Evolutionary conservation across 2,888 invertebrate genomes (phyloP).

Genomic region (Acronicta aceris): DNA sequence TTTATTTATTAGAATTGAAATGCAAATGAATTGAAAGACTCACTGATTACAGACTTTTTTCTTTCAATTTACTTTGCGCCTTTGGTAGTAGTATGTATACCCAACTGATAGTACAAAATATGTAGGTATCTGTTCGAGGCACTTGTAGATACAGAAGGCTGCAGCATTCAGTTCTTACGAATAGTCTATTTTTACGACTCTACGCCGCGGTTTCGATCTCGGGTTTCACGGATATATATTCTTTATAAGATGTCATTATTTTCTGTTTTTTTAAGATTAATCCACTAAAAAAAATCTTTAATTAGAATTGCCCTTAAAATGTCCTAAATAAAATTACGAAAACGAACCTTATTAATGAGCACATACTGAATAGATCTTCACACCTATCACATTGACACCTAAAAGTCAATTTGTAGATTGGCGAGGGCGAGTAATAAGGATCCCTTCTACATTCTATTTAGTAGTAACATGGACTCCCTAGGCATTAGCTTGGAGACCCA

Average conservation of each 20-base stretch:
- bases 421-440: conserved; percentile 52
- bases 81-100: not conserved
- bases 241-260: too few species aligned
- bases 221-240: too few species aligned
- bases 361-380: not conserved
- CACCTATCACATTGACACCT: too few species aligned
- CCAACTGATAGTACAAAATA: not conserved
- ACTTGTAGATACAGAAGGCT: not conserved
- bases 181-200: too few species aligned
- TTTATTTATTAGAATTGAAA: conserved; percentile 25
- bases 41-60: not conserved
- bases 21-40: conserved; percentile 1
- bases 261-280: too few species aligned
- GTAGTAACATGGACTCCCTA: conserved; percentile 45
- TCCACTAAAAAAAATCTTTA: too few species aligned
- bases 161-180: too few species aligned
- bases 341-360: not conserved
- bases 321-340: not conserved
- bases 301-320: too few species aligned
- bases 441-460: conserved; percentile 61
- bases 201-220: too few species aligned
- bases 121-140: not conserved
- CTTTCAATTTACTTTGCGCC: not conserved
- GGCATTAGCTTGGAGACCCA: conserved; percentile 63
- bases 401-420: conserved; percentile 32